Conservation (phyloP, 2,113 vertebrate genomes). For the Halichoerus grypus region DNA sequence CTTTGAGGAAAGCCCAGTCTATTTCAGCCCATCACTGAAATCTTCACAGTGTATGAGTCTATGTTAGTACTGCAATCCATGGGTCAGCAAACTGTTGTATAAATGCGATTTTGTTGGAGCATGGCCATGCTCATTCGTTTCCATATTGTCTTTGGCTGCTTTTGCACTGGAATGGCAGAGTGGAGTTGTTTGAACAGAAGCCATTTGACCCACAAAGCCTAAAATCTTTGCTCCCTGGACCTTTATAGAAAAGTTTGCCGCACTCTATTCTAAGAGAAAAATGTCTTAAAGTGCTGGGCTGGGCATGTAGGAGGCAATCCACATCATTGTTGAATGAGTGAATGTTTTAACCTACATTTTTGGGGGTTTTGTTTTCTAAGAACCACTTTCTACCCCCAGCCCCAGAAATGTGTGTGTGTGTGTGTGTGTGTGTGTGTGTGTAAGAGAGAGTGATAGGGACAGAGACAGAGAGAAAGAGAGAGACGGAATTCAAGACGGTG, state of each 20-base stretch:
- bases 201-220: neutral
- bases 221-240: neutral
- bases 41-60: neutral
- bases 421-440: neutral
- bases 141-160: neutral
- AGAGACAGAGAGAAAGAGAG: neutral
- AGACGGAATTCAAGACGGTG: neutral
- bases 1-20: neutral
- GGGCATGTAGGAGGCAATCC: neutral
- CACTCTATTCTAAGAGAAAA: conserved; percentile 1
- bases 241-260: neutral
- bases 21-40: neutral
- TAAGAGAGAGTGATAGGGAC: no score
- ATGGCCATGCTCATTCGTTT: neutral
- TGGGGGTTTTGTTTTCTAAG: neutral
- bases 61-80: neutral
- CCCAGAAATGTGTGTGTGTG: neutral
- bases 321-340: neutral
- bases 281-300: neutral
- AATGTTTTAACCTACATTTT: neutral
- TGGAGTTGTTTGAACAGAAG: neutral
- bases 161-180: neutral
- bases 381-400: neutral
- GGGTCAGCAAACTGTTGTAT: neutral
- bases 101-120: neutral